phyloP scores from a whole-genome alignment of 2,113 vertebrate species.

The Mola mola region DNA sequence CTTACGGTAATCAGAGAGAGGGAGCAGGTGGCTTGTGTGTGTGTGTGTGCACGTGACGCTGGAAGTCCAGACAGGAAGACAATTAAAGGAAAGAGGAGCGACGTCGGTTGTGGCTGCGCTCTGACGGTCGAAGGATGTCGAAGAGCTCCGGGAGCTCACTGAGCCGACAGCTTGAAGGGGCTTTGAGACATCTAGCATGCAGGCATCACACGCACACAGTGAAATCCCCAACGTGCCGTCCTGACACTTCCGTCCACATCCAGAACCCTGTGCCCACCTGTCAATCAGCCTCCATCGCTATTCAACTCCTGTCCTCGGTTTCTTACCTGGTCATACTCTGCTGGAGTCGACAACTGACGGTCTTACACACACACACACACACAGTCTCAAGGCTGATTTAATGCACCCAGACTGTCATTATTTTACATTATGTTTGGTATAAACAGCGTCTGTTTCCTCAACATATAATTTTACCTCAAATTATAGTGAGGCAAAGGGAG shows the following conservation, averaged over 20 bases:
- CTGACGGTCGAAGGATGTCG: conserved; percentile 32
- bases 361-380: too few species aligned
- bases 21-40: not conserved
- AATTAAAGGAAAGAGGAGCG: conserved; percentile 12
- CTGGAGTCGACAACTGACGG: conserved; percentile 13
- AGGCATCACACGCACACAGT: conserved; percentile 15
- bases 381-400: too few species aligned
- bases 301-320: not conserved
- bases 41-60: not conserved
- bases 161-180: conserved; percentile 16
- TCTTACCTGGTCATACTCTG: conserved; percentile 2
- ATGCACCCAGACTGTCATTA: too few species aligned
- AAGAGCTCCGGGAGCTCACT: conserved; percentile 23
- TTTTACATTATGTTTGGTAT: too few species aligned
- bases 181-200: conserved; percentile 14
- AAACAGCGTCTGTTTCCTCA: too few species aligned
- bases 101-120: conserved; percentile 10
- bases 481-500: too few species aligned
- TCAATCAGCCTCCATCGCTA: conserved; percentile 22
- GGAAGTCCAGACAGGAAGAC: conserved; percentile 1
- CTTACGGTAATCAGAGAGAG: conserved; percentile 23
- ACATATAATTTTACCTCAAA: too few species aligned
- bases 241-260: conserved; percentile 13
- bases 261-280: conserved; percentile 12
- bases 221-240: not conserved